Percentiles rank a stretch among this genome's conserved stretches.
These are phyloP conservation scores for Amia ocellicauda DNA, from an alignment of 2,113 vertebrate species.

Conservation along the genomic window DNA sequence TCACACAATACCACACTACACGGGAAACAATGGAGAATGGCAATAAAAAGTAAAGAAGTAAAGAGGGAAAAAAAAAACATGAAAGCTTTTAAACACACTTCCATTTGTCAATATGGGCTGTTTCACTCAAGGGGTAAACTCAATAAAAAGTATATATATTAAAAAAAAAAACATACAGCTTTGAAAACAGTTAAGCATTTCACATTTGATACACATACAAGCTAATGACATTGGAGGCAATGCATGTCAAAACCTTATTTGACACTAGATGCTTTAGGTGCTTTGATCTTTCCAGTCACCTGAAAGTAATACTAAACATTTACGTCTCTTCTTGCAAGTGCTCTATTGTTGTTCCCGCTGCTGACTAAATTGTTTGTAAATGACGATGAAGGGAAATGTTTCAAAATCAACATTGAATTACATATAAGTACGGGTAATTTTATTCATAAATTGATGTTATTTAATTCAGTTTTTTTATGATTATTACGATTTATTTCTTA, in stretches of 20 bases:
- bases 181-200: too few species aligned
- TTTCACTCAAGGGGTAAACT: too few species aligned
- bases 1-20: conserved; percentile 53
- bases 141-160: too few species aligned
- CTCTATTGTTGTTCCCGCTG: not conserved
- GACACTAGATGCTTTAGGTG: not conserved
- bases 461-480: too few species aligned
- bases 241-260: conserved; percentile 6
- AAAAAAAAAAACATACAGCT: too few species aligned
- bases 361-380: too few species aligned
- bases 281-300: conserved; percentile 13
- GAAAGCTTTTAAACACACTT: not conserved
- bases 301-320: conserved; percentile 14
- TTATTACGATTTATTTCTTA: too few species aligned
- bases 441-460: too few species aligned
- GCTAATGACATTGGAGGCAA: not conserved
- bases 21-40: conserved; percentile 49
- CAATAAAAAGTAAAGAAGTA: conserved; percentile 43
- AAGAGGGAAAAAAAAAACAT: not conserved
- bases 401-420: too few species aligned
- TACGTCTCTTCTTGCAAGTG: not conserved
- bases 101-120: not conserved
- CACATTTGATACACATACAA: too few species aligned
- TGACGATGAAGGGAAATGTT: too few species aligned
- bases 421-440: too few species aligned